Base-by-base conservation (phyloP, 2,113 vertebrate species). In the Rissa tridactyla region DNA sequence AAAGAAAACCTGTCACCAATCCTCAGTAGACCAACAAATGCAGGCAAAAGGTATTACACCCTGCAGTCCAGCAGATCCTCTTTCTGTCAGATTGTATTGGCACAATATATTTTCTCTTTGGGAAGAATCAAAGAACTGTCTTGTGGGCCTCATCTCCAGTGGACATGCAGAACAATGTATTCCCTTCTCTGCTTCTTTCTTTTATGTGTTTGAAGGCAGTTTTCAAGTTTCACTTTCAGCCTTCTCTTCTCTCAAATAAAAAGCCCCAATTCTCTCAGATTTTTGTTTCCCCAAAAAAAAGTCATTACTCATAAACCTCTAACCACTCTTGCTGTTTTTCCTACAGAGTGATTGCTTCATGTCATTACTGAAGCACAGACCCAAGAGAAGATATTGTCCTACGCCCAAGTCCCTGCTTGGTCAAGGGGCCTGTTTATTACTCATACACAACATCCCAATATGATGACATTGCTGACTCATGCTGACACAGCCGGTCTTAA, bases 221-320 rank as follows among this genome's bases (percentile, higher is more conserved):
- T 90, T 92, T 69, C 81, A 77, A 88, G 60, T 77, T 86, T 83
- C 64, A 80, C 71, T 92, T 95, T 86, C 90, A 92, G 76, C 75
- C 49, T 61, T 78, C 51, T 54, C 42, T 60, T 69, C 68, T 47
- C 49, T 23, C 27, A 60, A 86, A 46, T 22, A 44, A 94, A 88
- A 62, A 23, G 1, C 1, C 30, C 29, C 47, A 61, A 26, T 7
- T 60, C 29, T 42, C 51, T 60, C 38, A 0, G 30, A 49, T 65
- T 36, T 15, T 7, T 5, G 2, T 7, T 13, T 7, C 14, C 18
- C 3, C 7, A 1, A 32, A 23, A 36, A 78, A 36, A 38, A 30
- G 2, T 13, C 10, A 40, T 91, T 70, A n/a, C 82, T 96, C 66
- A 82, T 20, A 52, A 88, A 36, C 52, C 58, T 88, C 21, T 23